These are phyloP conservation scores for Prionchulus punctatus DNA, from an alignment of 2,888 invertebrate species.

Conservation along the genomic window DNA sequence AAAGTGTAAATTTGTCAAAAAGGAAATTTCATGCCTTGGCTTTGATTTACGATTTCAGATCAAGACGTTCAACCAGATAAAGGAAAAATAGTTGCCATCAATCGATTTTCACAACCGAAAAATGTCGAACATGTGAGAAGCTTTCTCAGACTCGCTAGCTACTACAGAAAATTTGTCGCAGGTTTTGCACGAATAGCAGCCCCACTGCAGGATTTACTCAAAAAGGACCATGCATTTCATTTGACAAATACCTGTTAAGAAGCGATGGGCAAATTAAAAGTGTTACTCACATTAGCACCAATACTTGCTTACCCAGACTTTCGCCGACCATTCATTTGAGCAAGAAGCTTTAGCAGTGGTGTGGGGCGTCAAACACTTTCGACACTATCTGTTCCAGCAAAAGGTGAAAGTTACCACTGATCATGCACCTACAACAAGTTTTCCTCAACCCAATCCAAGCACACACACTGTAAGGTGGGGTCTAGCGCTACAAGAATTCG, in stretches of 20 bases:
- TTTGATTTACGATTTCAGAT: not conserved
- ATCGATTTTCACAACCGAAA: not conserved
- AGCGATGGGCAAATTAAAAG: not conserved
- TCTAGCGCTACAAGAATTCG: not conserved
- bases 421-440: not conserved
- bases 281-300: not conserved
- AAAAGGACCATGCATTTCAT: not conserved
- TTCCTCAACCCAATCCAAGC: not conserved
- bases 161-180: not conserved
- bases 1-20: not conserved
- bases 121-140: not conserved
- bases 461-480: not conserved
- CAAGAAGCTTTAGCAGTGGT: not conserved
- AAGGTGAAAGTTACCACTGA: not conserved
- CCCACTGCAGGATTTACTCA: not conserved
- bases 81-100: not conserved
- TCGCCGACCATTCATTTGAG: not conserved
- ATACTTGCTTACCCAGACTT: not conserved
- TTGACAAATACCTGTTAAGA: not conserved
- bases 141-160: not conserved
- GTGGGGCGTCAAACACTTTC: slow-evolving; percentile 23
- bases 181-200: not conserved
- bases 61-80: not conserved
- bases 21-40: not conserved
- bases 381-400: slow-evolving; percentile 33